These are phyloP conservation scores for Tauraco erythrolophus DNA, from an alignment of 2,113 vertebrate species.

Conservation along the genomic window DNA sequence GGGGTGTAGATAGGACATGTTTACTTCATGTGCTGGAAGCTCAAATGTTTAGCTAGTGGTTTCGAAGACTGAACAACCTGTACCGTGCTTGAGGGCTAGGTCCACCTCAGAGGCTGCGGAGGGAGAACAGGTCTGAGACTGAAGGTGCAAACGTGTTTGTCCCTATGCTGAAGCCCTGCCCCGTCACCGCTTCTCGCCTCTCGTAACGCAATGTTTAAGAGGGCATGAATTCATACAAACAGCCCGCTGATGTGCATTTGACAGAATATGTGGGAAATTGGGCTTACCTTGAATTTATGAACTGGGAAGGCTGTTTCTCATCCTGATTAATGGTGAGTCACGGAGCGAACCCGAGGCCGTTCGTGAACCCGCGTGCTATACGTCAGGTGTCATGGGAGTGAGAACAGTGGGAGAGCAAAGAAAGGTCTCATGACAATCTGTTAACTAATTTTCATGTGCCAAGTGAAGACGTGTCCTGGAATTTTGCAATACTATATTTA, in stretches of 20 bases:
- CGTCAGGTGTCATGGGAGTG: slow-evolving; percentile 79
- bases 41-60: slow-evolving; percentile 66
- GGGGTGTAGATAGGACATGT: slow-evolving; percentile 32
- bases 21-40: slow-evolving; percentile 35
- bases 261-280: slow-evolving; percentile 73
- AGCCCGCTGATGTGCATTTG: slow-evolving; percentile 70
- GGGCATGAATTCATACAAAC: slow-evolving; percentile 65
- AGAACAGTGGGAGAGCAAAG: slow-evolving; percentile 75
- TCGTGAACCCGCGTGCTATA: slow-evolving; percentile 41
- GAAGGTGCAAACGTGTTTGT: slow-evolving; percentile 64
- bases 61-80: not conserved
- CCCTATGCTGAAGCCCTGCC: not conserved
- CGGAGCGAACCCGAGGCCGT: slow-evolving; percentile 65
- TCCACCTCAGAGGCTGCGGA: not conserved
- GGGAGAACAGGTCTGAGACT: not conserved
- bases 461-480: slow-evolving; percentile 73
- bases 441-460: slow-evolving; percentile 75
- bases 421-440: slow-evolving; percentile 68
- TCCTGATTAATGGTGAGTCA: slow-evolving; percentile 77
- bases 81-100: not conserved
- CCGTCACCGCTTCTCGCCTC: not conserved
- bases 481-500: slow-evolving; percentile 57
- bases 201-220: slow-evolving; percentile 2
- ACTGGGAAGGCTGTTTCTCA: slow-evolving; percentile 76
- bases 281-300: slow-evolving; percentile 77